Percentiles rank a stretch among this genome's conserved stretches.
Evolutionary conservation across 2,888 invertebrate genomes (phyloP).

Genomic region (Eledona agricola): DNA sequence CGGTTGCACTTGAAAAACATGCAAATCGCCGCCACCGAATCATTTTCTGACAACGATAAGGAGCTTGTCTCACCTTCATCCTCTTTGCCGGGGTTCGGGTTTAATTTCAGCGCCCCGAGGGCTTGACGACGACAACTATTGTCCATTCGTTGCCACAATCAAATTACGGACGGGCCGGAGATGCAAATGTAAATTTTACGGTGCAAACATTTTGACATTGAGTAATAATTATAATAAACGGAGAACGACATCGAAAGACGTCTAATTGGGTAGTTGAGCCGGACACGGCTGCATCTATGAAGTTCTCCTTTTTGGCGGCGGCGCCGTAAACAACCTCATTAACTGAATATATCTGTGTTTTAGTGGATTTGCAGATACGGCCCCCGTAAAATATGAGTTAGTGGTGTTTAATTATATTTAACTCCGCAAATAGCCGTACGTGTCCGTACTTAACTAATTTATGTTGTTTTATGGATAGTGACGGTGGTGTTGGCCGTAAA

Average conservation of each 20-base stretch:
- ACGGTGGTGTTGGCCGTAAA: conserved; percentile 11
- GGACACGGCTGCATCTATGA: conserved; percentile 21
- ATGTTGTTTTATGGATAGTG: conserved; percentile 25
- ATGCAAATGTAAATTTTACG: conserved; percentile 8
- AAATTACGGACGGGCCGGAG: conserved; percentile 11
- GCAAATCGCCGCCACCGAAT: conserved; percentile 9
- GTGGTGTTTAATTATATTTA: conserved; percentile 32
- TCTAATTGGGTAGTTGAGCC: conserved; percentile 21
- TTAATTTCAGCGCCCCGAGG: conserved; percentile 13
- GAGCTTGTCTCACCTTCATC: conserved; percentile 21
- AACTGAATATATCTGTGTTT: conserved; percentile 28
- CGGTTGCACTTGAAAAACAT: conserved; percentile 24
- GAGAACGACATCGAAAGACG: not conserved
- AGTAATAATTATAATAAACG: not conserved
- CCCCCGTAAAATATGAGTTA: conserved; percentile 29
- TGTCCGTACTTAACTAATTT: conserved; percentile 26
- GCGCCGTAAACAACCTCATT: conserved; percentile 25
- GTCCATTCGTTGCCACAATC: conserved; percentile 22
- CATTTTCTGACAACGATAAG: conserved; percentile 19
- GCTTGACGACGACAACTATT: conserved; percentile 19
- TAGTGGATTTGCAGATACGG: conserved; percentile 25
- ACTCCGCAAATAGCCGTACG: conserved; percentile 24
- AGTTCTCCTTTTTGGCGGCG: conserved; percentile 24
- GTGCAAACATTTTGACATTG: not conserved
- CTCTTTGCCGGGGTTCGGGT: conserved; percentile 18